Evolutionary conservation across 2,797 vertebrate species (phyloP).

Genomic region (Taeniopygia guttata): DNA sequence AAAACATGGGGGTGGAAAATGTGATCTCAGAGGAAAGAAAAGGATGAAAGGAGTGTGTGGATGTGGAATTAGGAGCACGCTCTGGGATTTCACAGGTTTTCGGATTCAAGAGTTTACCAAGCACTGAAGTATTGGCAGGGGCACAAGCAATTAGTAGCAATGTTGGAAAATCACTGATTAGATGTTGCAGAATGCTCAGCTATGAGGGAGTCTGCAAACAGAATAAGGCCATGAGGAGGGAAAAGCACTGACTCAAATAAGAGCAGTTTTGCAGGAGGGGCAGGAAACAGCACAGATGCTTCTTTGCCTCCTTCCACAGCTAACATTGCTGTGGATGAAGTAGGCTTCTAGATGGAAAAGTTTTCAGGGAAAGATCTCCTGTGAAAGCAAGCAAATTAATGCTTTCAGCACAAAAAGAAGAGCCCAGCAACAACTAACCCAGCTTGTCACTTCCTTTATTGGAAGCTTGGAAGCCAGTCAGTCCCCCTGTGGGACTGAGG

Average conservation of each 20-base stretch:
- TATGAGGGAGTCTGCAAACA: background rate
- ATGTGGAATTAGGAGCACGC: background rate
- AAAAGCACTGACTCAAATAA: background rate
- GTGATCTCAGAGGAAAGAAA: background rate
- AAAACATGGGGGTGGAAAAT: background rate
- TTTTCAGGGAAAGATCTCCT: background rate
- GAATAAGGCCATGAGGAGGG: background rate
- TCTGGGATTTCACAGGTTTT: background rate
- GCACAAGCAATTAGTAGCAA: background rate
- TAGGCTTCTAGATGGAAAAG: background rate
- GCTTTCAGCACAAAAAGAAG: background rate
- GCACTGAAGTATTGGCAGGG: background rate
- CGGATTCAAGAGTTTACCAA: background rate
- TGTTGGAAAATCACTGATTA: background rate
- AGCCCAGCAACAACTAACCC: background rate
- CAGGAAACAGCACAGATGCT: background rate
- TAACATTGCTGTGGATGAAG: background rate
- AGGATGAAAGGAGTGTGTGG: background rate
- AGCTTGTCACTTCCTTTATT: conserved; percentile 25
- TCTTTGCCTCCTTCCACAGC: background rate
- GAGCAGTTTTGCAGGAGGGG: background rate
- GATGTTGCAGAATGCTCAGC: background rate
- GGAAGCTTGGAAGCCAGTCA: background rate
- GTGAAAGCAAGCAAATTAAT: background rate
- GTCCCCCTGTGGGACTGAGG: background rate